Percentiles rank a stretch among this genome's conserved stretches.
These are phyloP conservation scores for Coracias cyanogaster DNA, from an alignment of 2,797 vertebrate species.

Conservation along the genomic window DNA sequence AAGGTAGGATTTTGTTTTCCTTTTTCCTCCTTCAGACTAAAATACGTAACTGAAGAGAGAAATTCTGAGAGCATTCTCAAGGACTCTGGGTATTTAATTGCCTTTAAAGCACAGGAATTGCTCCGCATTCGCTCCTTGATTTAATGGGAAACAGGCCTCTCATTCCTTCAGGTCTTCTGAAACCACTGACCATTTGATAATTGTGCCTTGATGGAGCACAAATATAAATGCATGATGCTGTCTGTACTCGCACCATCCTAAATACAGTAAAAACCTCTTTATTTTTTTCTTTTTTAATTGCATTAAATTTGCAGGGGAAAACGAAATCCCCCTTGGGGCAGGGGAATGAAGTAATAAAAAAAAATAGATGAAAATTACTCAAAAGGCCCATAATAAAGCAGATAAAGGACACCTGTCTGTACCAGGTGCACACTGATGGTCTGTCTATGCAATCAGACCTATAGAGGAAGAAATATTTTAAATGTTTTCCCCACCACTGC, in stretches of 20 bases:
- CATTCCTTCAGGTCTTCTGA: background rate
- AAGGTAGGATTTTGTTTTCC: background rate
- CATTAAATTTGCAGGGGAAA: background rate
- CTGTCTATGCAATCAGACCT: accelerated
- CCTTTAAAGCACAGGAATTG: background rate
- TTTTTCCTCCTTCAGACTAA: background rate
- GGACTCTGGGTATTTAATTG: background rate
- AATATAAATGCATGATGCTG: background rate
- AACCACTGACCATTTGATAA: background rate
- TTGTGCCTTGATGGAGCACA: background rate
- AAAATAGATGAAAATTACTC: background rate
- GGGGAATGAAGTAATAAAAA: background rate
- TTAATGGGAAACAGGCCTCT: conserved; percentile 13
- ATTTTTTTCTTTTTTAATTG: background rate
- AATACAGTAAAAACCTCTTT: background rate
- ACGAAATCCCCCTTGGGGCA: background rate
- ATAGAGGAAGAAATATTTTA: background rate
- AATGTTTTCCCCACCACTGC: background rate
- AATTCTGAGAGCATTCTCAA: background rate
- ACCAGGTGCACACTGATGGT: too few relatives aligned
- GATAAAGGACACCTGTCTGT: background rate
- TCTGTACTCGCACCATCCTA: background rate
- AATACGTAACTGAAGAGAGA: background rate
- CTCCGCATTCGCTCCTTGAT: background rate
- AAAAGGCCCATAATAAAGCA: background rate